Conservation (phyloP, 2,113 vertebrate genomes). For the Corapipo altera region DNA sequence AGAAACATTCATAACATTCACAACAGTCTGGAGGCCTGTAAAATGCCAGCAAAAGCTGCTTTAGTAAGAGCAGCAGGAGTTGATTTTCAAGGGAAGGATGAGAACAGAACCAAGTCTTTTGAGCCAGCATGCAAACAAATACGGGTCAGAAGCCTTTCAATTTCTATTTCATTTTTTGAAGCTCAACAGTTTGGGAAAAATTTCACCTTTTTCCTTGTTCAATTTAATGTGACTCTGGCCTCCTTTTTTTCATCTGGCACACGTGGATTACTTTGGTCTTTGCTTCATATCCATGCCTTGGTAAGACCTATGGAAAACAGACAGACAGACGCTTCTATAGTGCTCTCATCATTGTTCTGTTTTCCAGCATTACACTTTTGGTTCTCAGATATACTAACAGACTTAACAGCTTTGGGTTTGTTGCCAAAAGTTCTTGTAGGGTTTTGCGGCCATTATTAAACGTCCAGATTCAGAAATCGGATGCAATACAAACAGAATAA, state of each 20-base stretch:
- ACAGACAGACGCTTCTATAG: neutral
- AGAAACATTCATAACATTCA: neutral
- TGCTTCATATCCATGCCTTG: neutral
- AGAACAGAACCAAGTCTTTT: neutral
- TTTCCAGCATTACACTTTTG: neutral
- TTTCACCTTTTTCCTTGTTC: fast-evolving
- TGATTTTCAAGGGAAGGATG: neutral
- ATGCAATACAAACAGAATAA: neutral
- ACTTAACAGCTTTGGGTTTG: neutral
- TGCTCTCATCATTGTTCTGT: fast-evolving
- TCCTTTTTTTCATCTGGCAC: neutral
- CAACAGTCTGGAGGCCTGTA: neutral
- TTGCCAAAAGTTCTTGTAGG: neutral
- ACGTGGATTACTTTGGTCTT: neutral
- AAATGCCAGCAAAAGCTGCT: neutral
- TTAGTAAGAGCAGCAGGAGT: neutral
- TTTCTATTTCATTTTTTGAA: neutral
- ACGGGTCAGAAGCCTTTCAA: neutral
- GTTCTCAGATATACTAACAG: neutral
- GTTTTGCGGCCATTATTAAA: neutral
- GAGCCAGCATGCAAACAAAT: neutral
- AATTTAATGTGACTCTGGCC: neutral
- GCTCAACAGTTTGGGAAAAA: neutral
- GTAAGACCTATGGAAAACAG: neutral
- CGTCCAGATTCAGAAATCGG: neutral